These are phyloP conservation scores for Chaetodon trifascialis DNA, from an alignment of 2,113 vertebrate species.

Conservation along the genomic window DNA sequence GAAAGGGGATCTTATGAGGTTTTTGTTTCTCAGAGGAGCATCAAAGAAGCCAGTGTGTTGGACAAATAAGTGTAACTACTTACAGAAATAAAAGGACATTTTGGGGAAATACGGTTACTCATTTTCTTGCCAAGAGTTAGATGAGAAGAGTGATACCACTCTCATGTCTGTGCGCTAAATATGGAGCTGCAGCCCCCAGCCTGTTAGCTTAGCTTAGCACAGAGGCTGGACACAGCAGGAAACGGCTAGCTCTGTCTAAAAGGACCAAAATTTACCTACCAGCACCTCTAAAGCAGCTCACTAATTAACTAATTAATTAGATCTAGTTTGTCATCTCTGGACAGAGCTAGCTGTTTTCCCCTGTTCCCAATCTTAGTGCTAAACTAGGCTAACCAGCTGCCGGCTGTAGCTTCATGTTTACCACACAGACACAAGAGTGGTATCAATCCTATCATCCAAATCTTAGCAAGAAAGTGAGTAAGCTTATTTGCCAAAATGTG, in stretches of 20 bases:
- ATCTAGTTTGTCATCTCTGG: background rate
- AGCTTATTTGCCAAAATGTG: no score
- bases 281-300: background rate
- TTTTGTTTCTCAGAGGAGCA: constrained; percentile 48
- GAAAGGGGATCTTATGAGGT: constrained; percentile 44
- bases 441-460: background rate
- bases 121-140: background rate
- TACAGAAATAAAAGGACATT: background rate
- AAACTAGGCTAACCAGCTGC: background rate
- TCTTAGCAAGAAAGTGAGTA: no score
- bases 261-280: background rate
- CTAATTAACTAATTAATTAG: background rate
- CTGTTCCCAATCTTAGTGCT: background rate
- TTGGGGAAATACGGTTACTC: background rate
- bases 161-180: background rate
- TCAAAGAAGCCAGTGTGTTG: constrained; percentile 22
- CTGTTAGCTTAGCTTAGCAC: background rate
- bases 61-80: constrained; percentile 25
- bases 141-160: background rate
- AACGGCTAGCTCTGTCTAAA: background rate
- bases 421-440: background rate
- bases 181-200: background rate
- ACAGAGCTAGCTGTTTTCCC: background rate
- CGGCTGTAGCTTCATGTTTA: no score
- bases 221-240: background rate